Conservation (phyloP, 2,888 invertebrate genomes). For the Campaea margaritaria region DNA sequence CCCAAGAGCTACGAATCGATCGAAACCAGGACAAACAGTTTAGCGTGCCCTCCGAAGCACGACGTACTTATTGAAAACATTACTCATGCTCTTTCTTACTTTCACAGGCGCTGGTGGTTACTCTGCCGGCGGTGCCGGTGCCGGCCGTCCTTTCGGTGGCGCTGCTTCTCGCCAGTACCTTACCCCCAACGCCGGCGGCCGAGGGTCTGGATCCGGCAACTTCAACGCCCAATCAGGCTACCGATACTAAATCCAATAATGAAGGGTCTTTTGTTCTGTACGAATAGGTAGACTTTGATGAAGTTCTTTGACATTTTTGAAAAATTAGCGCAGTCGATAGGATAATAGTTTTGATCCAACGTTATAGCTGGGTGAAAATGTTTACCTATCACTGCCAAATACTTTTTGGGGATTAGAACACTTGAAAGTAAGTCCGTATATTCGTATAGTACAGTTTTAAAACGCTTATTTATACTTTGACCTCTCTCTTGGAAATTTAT, state of each 20-base stretch:
- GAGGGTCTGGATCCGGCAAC: slow-evolving; percentile 74
- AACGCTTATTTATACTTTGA: slow-evolving; percentile 43
- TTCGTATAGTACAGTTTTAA: slow-evolving; percentile 17
- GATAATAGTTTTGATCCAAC: slow-evolving; percentile 18
- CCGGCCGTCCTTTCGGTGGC: slow-evolving; percentile 50
- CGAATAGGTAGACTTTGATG: slow-evolving; percentile 11
- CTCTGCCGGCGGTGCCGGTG: slow-evolving; percentile 44
- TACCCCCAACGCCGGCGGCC: slow-evolving; percentile 70
- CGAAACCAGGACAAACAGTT: no score
- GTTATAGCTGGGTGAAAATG: slow-evolving; percentile 29
- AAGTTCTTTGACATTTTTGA: not conserved
- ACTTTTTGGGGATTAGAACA: slow-evolving; percentile 30
- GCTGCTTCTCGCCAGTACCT: slow-evolving; percentile 77
- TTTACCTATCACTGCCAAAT: slow-evolving; percentile 30
- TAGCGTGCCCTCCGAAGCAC: no score
- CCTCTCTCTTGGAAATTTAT: slow-evolving; percentile 19
- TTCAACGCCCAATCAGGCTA: slow-evolving; percentile 79
- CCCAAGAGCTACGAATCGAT: no score
- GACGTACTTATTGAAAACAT: no score
- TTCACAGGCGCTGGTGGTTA: slow-evolving; percentile 43
- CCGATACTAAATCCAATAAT: slow-evolving; percentile 65
- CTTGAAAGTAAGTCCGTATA: slow-evolving; percentile 12
- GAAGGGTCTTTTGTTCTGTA: slow-evolving; percentile 45
- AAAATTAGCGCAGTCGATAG: slow-evolving; percentile 9
- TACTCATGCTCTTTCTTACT: not conserved